phyloP scores from a whole-genome alignment of 30 jellyfish, hydroid and myxozoan species.

The Turritopsis dohrnii region DNA sequence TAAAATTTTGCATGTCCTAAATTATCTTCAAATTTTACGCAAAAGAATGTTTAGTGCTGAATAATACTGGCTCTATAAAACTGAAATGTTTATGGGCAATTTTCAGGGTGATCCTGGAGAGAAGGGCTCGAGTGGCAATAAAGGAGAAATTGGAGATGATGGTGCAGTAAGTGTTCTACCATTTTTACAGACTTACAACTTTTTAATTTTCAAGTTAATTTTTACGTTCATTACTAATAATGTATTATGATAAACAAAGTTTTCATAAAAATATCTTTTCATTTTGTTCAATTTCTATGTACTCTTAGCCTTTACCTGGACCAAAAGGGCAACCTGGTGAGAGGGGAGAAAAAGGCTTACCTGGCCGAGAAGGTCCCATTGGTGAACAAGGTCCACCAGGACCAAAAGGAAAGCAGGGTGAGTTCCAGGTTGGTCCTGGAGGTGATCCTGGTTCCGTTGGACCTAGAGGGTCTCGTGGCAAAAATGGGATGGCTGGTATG shows the following conservation, averaged over 20 bases:
- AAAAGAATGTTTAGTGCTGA: too few relatives aligned
- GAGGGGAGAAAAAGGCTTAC: conserved; percentile 44
- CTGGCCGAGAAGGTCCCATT: conserved; percentile 54
- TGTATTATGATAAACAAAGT: background rate
- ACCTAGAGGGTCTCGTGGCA: conserved; percentile 27
- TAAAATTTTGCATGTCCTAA: too few relatives aligned
- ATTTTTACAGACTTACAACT: too few relatives aligned
- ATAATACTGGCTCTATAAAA: too few relatives aligned
- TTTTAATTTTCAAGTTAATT: too few relatives aligned
- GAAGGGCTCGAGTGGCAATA: conserved; percentile 48
- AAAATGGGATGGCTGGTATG: conserved; percentile 24
- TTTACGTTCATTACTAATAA: too few relatives aligned
- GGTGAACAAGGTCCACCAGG: conserved; percentile 75
- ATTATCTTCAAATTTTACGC: too few relatives aligned
- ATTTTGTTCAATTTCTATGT: background rate
- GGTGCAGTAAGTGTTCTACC: conserved; percentile 43
- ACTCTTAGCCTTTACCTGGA: conserved; percentile 1
- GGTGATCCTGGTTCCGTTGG: conserved; percentile 56
- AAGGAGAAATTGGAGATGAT: conserved; percentile 42
- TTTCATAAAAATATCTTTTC: background rate
- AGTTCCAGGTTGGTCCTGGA: conserved; percentile 41
- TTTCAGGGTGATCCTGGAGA: conserved; percentile 51
- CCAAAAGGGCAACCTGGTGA: conserved; percentile 38
- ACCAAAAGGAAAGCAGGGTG: conserved; percentile 48
- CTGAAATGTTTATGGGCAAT: too few relatives aligned